These are phyloP conservation scores for Leptinotarsa lineolata DNA, from an alignment of 1,140 invertebrate genomes.

Conservation along the genomic window DNA sequence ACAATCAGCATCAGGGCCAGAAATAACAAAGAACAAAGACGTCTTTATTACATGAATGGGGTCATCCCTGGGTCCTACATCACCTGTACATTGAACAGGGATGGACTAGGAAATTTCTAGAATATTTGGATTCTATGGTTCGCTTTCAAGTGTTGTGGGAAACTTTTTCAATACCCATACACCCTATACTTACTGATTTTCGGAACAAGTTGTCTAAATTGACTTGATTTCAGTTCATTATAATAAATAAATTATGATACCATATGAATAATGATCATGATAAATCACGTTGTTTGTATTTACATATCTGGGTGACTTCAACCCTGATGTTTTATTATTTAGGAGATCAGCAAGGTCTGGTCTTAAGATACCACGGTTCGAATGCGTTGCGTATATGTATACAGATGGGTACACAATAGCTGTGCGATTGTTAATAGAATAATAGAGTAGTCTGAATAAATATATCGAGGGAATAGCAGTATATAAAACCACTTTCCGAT, in stretches of 20 bases:
- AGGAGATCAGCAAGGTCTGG: constrained; percentile 26
- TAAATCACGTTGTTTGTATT: background rate
- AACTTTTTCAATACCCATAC: background rate
- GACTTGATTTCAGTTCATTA: too few relatives aligned
- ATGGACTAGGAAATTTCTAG: background rate
- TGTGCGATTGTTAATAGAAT: constrained; percentile 48
- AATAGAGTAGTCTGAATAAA: constrained; percentile 50
- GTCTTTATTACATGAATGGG: constrained; percentile 28
- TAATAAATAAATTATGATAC: too few relatives aligned
- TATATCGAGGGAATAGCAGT: constrained; percentile 29
- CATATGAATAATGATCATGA: too few relatives aligned
- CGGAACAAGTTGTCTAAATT: too few relatives aligned
- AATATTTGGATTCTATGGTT: too few relatives aligned
- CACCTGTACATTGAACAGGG: constrained; percentile 25
- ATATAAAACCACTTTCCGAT: constrained; percentile 8
- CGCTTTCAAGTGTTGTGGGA: background rate
- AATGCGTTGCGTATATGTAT: constrained; percentile 29
- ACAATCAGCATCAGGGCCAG: constrained; percentile 27
- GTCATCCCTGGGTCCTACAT: constrained; percentile 17
- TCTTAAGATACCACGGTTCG: constrained; percentile 34
- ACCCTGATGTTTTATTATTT: constrained; percentile 4
- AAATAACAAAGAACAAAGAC: constrained; percentile 31
- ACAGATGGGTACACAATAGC: constrained; percentile 51
- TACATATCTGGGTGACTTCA: constrained; percentile 1
- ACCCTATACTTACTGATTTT: too few relatives aligned